Percentiles rank a stretch among this genome's conserved stretches.
Evolutionary conservation across 2,113 vertebrate species (phyloP).

Genomic region (Riparia riparia): DNA sequence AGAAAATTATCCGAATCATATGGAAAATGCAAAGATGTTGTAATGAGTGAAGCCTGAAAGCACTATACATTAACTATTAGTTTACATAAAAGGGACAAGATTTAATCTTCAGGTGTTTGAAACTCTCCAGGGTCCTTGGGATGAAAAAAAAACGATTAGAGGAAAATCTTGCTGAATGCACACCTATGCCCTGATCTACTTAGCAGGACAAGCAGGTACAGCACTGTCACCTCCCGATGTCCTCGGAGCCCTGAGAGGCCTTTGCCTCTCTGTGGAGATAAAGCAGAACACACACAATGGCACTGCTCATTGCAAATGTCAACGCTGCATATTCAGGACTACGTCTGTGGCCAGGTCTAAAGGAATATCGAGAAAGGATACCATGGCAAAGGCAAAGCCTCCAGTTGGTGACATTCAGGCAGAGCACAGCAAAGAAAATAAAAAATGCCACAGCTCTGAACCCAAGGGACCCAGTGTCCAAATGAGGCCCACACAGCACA

Average conservation of each 20-base stretch:
- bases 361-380: neutral
- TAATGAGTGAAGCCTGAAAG: neutral
- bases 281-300: rapidly evolving
- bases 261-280: neutral
- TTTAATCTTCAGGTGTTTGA: neutral
- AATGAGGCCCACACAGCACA: neutral
- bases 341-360: neutral
- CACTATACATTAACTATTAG: neutral
- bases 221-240: rapidly evolving
- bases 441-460: neutral
- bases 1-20: neutral
- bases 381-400: neutral
- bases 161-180: neutral
- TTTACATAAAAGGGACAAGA: neutral
- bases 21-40: neutral
- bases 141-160: neutral
- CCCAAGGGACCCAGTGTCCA: neutral
- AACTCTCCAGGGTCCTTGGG: neutral
- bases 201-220: neutral
- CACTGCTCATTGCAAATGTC: neutral
- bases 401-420: neutral
- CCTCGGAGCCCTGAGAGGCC: rapidly evolving
- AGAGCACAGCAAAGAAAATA: neutral
- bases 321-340: rapidly evolving
- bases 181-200: neutral